Percentiles rank a stretch among this genome's conserved stretches.
These are phyloP conservation scores for Mermis nigrescens DNA, from an alignment of 2,888 invertebrate species.

Conservation along the genomic window DNA sequence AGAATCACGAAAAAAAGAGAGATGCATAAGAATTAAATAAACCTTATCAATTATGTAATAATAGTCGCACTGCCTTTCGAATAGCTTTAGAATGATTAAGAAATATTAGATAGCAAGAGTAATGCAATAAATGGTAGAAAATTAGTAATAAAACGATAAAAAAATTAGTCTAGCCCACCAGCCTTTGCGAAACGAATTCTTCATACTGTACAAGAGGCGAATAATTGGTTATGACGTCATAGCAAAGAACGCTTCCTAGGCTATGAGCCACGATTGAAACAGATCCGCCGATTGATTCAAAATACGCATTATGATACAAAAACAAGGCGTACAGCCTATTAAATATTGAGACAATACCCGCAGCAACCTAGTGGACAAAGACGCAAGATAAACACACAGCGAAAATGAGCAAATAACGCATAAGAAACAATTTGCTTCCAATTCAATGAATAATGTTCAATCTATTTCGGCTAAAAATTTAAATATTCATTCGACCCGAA, in stretches of 20 bases:
- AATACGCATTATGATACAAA: slow-evolving; percentile 46
- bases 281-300: slow-evolving; percentile 42
- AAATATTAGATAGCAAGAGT: no score
- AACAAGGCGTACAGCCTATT: slow-evolving; percentile 47
- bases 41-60: no score
- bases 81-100: no score
- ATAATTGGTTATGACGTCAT: slow-evolving; percentile 48
- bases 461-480: no score
- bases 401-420: background rate
- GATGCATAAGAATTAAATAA: no score
- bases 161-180: slow-evolving; percentile 27
- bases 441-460: no score
- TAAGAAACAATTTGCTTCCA: no score
- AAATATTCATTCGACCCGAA: no score
- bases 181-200: slow-evolving; percentile 32
- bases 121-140: no score
- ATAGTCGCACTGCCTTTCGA: no score
- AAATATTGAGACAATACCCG: slow-evolving; percentile 44
- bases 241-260: slow-evolving; percentile 49
- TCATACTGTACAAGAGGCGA: slow-evolving; percentile 38
- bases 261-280: slow-evolving; percentile 50
- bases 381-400: background rate
- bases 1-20: no score
- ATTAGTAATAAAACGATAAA: no score
- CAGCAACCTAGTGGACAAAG: slow-evolving; percentile 29